Base-by-base conservation (phyloP, 2,113 vertebrate genomes). In the Ellobius talpinus region DNA sequence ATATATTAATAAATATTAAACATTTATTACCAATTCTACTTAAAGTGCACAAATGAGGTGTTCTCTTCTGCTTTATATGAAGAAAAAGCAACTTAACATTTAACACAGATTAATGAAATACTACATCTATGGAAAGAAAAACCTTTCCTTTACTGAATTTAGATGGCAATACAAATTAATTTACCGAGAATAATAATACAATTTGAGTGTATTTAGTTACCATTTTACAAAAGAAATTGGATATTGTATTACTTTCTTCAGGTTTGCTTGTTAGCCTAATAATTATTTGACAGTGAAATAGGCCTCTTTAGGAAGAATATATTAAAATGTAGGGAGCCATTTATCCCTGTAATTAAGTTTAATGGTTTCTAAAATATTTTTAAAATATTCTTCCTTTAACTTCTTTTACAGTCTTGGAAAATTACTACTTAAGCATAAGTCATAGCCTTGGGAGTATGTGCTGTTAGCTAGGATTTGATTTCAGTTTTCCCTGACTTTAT, bases 241-340 rank as follows among this genome's bases (percentile, higher is more conserved):
- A 91, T 87, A 63, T 52, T 90, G 45, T 76, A 52, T 55, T 88
- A 39, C 61, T 97, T 93, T 89, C n/a, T 45, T 94, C 36, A 93
- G 84, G 63, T 84, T 50, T 42, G 52, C 7, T 47, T 52, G 4
- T 81, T 96, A 94, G 52, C 3, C 3, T 17, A 31, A 52, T 36
- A 70, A 79, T 91, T 55, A 95, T 78, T 36, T 96, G 50, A 70
- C 21, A 50, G 26, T 68, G 16, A 91, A 92, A 92, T 70, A 82
- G 3, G 1, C 33, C 79, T 70, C 9, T 78, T 17, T 93, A 31
- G 17, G 50, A 42, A 81, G 6, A 91, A 11, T 89, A 68, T 87
- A 12, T 95, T 96, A 89, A 90, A 91, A 87, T 58, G 21, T 17
- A 78, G 42, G 84, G 42, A 76, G 9, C 2, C 50, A 16, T 89